Percentiles rank a stretch among this genome's conserved stretches.
phyloP scores from a whole-genome alignment of 2,888 invertebrate species.

The Amphipoea oculea region DNA sequence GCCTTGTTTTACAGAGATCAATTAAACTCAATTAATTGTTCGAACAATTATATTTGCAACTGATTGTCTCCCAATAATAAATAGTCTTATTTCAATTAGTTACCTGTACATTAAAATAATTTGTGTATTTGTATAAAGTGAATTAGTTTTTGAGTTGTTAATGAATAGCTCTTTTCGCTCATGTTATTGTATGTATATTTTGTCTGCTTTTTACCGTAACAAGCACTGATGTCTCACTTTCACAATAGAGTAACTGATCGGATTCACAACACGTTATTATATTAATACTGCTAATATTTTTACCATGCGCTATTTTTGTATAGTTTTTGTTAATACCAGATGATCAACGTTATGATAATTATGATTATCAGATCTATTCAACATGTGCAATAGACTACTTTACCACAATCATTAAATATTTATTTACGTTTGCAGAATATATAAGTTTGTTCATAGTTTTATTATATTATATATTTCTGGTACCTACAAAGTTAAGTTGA shows the following conservation, averaged over 20 bases:
- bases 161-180: constrained; percentile 29
- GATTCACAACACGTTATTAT: constrained; percentile 1
- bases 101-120: constrained; percentile 61
- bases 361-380: neutral
- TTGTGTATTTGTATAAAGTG: constrained; percentile 61
- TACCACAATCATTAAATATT: constrained; percentile 11
- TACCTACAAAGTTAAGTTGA: constrained; percentile 12
- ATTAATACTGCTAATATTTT: neutral
- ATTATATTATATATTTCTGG: neutral
- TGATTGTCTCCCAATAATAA: constrained; percentile 50
- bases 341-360: neutral
- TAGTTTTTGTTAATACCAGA: neutral
- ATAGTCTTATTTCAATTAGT: constrained; percentile 49
- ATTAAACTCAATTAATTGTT: constrained; percentile 50
- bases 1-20: constrained; percentile 52
- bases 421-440: constrained; percentile 3
- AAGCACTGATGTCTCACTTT: constrained; percentile 14
- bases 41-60: constrained; percentile 38
- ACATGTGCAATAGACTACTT: constrained; percentile 30
- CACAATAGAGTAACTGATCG: constrained; percentile 17
- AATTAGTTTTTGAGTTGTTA: constrained; percentile 49
- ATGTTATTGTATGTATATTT: constrained; percentile 37
- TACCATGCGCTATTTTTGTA: neutral
- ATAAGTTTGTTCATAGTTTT: constrained; percentile 16
- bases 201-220: constrained; percentile 39